A percentile compares a stretch with the other conserved stretches of the same genome.
Conservation (phyloP, 2,797 vertebrate genomes). For the Steatocranus sp. region DNA sequence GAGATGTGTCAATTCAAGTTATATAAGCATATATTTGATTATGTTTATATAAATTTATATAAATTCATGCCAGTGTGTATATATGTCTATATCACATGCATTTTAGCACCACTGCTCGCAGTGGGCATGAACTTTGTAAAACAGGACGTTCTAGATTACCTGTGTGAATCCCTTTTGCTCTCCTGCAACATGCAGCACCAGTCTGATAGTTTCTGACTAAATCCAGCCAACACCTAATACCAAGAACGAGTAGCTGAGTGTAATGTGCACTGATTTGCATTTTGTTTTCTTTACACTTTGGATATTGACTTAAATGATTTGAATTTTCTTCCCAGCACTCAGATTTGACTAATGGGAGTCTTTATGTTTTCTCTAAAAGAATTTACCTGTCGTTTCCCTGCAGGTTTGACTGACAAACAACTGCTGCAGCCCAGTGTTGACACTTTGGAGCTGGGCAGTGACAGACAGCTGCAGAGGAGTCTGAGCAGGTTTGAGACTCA, state of each 20-base stretch:
- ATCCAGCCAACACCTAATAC: too few relatives aligned
- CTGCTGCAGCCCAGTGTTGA: constrained; percentile 64
- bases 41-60: background rate
- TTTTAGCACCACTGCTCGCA: background rate
- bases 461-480: constrained; percentile 48
- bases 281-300: background rate
- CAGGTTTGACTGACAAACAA: constrained; percentile 66
- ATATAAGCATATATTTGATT: background rate
- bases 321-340: background rate
- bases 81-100: background rate
- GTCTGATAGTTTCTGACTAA: background rate
- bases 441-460: constrained; percentile 53
- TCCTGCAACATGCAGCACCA: background rate
- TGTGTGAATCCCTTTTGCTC: background rate
- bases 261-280: background rate
- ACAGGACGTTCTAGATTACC: background rate
- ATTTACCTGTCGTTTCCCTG: background rate
- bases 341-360: background rate
- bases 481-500: constrained; percentile 56
- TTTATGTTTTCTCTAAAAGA: background rate
- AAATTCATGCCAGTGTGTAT: background rate
- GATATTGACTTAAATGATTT: background rate
- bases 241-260: background rate
- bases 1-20: background rate
- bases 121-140: background rate